Conservation (phyloP, 2,797 vertebrate species). For the Centropyge bicolor region DNA sequence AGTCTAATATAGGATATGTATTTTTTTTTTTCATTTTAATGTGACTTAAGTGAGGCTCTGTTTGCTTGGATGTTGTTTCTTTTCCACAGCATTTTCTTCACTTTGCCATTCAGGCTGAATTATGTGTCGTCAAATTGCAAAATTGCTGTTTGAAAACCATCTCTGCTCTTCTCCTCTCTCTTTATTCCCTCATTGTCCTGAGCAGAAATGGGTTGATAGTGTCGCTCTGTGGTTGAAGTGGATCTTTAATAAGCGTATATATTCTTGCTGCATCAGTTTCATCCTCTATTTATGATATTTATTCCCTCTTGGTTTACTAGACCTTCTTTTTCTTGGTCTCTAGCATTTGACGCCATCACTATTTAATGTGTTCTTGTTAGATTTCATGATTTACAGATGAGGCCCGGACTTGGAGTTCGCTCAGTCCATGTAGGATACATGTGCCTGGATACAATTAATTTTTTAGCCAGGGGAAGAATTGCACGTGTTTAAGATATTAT, state of each 20-base stretch:
- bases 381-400: conserved; percentile 47
- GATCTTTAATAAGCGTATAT: conserved; percentile 20
- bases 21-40: conserved; percentile 9
- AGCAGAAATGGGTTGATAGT: conserved; percentile 21
- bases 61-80: conserved; percentile 17
- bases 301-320: conserved; percentile 7
- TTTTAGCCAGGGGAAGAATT: not conserved
- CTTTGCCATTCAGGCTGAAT: conserved; percentile 19
- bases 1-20: not conserved
- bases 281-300: conserved; percentile 27
- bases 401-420: not conserved
- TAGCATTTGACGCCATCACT: conserved; percentile 24
- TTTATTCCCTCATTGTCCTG: conserved; percentile 1
- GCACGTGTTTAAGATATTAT: not conserved
- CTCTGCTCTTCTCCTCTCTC: not conserved
- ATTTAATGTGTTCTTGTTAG: conserved; percentile 34
- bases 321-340: conserved; percentile 7
- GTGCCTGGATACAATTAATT: conserved; percentile 1
- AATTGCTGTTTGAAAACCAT: conserved; percentile 41
- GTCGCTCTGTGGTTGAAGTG: conserved; percentile 16
- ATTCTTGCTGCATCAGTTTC: conserved; percentile 27
- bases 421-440: not conserved
- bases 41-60: not conserved
- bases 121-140: conserved; percentile 30
- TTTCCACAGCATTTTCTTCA: conserved; percentile 30